A percentile compares a stretch with the other conserved stretches of the same genome.
Evolutionary conservation across 2,797 vertebrate genomes (phyloP).

Genomic region (Garrulus glandarius): DNA sequence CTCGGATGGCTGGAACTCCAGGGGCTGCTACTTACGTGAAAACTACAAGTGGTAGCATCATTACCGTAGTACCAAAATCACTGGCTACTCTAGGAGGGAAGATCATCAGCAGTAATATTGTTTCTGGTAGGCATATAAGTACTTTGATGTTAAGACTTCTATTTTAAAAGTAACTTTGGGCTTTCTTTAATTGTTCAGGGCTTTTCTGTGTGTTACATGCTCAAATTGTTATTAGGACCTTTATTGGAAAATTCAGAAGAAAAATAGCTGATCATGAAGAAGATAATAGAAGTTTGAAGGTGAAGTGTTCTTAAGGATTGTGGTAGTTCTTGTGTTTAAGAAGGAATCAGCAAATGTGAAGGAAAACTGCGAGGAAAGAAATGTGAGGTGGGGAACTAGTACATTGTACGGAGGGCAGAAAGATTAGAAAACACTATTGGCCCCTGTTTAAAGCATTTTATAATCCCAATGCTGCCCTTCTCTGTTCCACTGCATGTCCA

Average conservation of each 20-base stretch:
- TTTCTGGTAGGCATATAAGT: constrained; percentile 84
- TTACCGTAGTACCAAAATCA: constrained; percentile 97
- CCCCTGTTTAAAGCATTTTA: not conserved
- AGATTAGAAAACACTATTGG: not conserved
- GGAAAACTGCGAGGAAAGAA: not conserved
- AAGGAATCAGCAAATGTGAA: not conserved
- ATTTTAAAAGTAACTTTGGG: not conserved
- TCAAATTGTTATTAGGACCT: not conserved
- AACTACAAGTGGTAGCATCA: constrained; percentile 98
- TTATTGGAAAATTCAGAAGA: not conserved
- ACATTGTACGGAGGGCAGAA: not conserved
- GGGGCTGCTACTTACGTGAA: constrained; percentile 94
- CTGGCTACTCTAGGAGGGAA: constrained; percentile 94
- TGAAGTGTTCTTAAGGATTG: not conserved
- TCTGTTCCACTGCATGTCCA: not conserved
- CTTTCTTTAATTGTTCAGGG: not conserved
- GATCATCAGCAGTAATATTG: constrained; percentile 96
- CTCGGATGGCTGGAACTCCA: constrained; percentile 87
- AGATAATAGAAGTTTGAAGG: not conserved
- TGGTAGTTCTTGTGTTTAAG: not conserved
- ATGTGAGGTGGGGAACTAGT: accelerated
- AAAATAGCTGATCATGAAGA: not conserved
- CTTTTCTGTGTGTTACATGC: not conserved
- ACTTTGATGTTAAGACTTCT: not conserved
- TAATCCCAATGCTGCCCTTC: not conserved